A percentile compares a stretch with the other conserved stretches of the same genome.
Evolutionary conservation across 2,113 vertebrate genomes (phyloP).

Genomic region (Genyomyrus donnyi): DNA sequence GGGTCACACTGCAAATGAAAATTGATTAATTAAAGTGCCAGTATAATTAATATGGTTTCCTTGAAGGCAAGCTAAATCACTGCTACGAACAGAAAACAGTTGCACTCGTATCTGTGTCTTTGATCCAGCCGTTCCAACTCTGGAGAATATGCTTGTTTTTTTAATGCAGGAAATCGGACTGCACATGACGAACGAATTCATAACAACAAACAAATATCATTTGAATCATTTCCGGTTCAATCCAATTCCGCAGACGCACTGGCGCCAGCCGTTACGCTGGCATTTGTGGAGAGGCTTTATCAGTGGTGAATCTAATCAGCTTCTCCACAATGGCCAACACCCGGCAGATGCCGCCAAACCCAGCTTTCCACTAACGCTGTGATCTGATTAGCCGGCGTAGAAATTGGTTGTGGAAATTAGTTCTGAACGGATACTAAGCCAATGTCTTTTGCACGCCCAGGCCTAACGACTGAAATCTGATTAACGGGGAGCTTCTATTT

Average conservation of each 20-base stretch:
- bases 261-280: not conserved
- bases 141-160: not conserved
- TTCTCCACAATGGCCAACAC: not conserved
- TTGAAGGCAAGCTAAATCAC: not conserved
- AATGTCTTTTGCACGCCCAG: not conserved
- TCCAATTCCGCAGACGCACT: not conserved
- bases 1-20: not conserved
- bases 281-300: not conserved
- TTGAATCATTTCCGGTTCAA: not conserved
- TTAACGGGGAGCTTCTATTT: not conserved
- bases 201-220: not conserved
- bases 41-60: not conserved
- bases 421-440: not conserved
- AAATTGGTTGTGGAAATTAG: constrained; percentile 1
- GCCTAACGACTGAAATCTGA: not conserved
- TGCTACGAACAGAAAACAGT: not conserved
- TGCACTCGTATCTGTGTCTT: not conserved
- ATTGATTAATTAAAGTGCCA: not conserved
- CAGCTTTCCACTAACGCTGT: not conserved
- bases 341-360: not conserved
- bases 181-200: not conserved
- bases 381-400: not conserved
- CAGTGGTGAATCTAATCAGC: not conserved
- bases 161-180: not conserved
- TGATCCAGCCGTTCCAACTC: not conserved